phyloP scores from a whole-genome alignment of 2,113 vertebrate species.

The Tautogolabrus adspersus region DNA sequence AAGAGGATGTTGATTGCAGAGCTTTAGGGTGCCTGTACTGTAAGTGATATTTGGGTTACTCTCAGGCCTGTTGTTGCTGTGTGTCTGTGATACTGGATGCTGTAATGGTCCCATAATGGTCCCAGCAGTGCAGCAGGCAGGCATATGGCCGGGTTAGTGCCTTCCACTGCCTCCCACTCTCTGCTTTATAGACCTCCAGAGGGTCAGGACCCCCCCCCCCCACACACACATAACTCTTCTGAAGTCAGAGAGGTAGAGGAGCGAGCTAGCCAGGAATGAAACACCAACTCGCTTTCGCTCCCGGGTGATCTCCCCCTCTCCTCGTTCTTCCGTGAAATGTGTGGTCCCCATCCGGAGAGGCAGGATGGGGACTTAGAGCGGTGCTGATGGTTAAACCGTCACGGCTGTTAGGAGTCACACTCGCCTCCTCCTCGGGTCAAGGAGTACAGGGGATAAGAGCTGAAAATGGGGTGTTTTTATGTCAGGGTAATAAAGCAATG shows the following conservation, averaged over 20 bases:
- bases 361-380: slow-evolving; percentile 15
- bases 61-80: slow-evolving; percentile 57
- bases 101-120: slow-evolving; percentile 76
- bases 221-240: slow-evolving; percentile 74
- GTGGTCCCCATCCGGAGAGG: slow-evolving; percentile 59
- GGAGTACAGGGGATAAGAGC: slow-evolving; percentile 28
- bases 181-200: slow-evolving; percentile 75
- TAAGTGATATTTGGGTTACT: slow-evolving; percentile 81
- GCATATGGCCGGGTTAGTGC: slow-evolving; percentile 49
- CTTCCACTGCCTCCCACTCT: slow-evolving; percentile 55
- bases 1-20: slow-evolving; percentile 74
- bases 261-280: slow-evolving; percentile 76
- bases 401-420: slow-evolving; percentile 58
- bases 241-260: slow-evolving; percentile 49
- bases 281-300: slow-evolving; percentile 36
- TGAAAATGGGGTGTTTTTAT: slow-evolving; percentile 37
- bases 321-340: slow-evolving; percentile 51
- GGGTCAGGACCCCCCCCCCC: slow-evolving; percentile 57
- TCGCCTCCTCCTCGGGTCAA: slow-evolving; percentile 59
- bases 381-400: slow-evolving; percentile 69
- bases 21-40: slow-evolving; percentile 67
- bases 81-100: slow-evolving; percentile 56
- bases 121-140: slow-evolving; percentile 67
- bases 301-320: slow-evolving; percentile 20
- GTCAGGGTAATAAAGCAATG: slow-evolving; percentile 12